Conservation (phyloP, 2,888 invertebrate species). For the Ceratothoa steindachneri region DNA sequence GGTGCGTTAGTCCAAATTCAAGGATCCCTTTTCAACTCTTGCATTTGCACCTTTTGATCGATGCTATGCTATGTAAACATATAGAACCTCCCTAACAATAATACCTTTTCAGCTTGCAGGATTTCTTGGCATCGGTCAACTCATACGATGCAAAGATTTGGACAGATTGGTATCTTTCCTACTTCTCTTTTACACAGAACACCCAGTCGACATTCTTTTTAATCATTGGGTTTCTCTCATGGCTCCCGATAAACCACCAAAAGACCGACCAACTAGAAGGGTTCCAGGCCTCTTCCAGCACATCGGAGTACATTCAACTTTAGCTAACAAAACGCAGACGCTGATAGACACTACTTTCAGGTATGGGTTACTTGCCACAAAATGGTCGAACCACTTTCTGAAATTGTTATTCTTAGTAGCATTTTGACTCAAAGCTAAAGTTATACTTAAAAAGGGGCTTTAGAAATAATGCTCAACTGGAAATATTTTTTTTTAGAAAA, state of each 20-base stretch:
- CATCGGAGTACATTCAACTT: constrained; percentile 52
- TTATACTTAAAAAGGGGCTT: too few relatives aligned
- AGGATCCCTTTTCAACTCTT: background rate
- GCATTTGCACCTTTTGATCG: too few relatives aligned
- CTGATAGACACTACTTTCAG: constrained; percentile 51
- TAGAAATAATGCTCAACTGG: too few relatives aligned
- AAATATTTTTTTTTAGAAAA: too few relatives aligned
- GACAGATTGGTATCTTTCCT: constrained; percentile 50
- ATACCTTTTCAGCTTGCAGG: constrained; percentile 46
- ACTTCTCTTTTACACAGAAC: constrained; percentile 50
- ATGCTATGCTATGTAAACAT: too few relatives aligned
- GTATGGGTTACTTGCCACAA: constrained; percentile 22
- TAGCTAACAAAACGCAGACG: constrained; percentile 52
- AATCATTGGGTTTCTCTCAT: constrained; percentile 50
- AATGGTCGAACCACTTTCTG: constrained; percentile 40
- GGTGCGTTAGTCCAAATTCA: constrained; percentile 49
- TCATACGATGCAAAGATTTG: constrained; percentile 51
- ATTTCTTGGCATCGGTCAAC: constrained; percentile 52
- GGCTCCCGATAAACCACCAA: constrained; percentile 48
- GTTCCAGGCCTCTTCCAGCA: constrained; percentile 52
- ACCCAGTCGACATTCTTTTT: constrained; percentile 51
- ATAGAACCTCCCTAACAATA: too few relatives aligned
- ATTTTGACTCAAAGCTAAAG: too few relatives aligned
- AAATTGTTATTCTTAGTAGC: constrained; percentile 52
- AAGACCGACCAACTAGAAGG: constrained; percentile 48